phyloP scores from a whole-genome alignment of 2,113 vertebrate species.

The Aphyosemion australe region DNA sequence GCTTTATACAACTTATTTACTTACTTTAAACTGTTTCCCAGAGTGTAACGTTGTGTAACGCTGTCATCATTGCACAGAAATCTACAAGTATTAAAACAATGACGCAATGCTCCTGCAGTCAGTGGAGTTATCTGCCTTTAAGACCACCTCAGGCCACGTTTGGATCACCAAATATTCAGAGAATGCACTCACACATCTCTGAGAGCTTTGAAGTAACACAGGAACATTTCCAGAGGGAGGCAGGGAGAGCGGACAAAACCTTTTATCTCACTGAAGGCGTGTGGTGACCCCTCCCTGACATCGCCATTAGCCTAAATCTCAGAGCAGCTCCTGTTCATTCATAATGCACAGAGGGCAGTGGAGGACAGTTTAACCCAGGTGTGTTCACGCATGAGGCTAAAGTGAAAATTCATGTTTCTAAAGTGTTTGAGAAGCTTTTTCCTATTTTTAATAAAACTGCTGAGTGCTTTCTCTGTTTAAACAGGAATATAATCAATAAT shows the following conservation, averaged over 20 bases:
- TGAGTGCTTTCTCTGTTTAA: background rate
- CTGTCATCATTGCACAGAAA: too few relatives aligned
- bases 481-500: background rate
- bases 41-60: too few relatives aligned
- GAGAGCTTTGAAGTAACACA: slow-evolving; percentile 44
- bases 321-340: slow-evolving; percentile 10
- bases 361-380: background rate
- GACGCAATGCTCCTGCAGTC: slow-evolving; percentile 23
- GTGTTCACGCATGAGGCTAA: background rate
- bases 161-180: slow-evolving; percentile 45
- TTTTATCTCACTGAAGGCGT: slow-evolving; percentile 39
- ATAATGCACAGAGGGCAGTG: background rate
- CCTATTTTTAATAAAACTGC: too few relatives aligned
- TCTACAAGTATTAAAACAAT: background rate
- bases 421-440: background rate
- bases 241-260: slow-evolving; percentile 13
- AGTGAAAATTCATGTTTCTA: background rate
- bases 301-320: slow-evolving; percentile 22
- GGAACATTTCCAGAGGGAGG: slow-evolving; percentile 3
- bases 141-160: slow-evolving; percentile 12
- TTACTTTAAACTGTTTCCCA: too few relatives aligned
- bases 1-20: too few relatives aligned
- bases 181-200: slow-evolving; percentile 9
- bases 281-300: background rate
- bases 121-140: slow-evolving; percentile 9